Base-by-base conservation (phyloP, 2,113 vertebrate species). In the Amphiprion percula region DNA sequence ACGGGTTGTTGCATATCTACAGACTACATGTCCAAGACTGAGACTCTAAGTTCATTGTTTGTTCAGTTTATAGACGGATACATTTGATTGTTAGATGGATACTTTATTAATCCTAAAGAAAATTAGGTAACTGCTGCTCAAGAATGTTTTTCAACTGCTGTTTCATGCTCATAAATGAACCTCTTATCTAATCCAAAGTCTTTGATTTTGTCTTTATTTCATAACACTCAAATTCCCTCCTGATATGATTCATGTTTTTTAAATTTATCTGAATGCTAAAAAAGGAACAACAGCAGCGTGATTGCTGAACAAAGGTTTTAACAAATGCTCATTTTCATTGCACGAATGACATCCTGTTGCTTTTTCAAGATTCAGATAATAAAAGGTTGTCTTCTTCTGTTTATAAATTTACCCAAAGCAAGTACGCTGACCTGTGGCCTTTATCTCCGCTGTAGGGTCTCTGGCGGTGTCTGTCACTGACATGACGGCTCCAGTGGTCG, bases 401-500 rank as follows among this genome's bases (percentile, higher is more conserved):
- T 61, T 37, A 28, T 59, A 5, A 24, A 30, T 55, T 64, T 5
- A 28, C 12, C 41, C 10, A 23, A 68, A 64, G 0, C 11, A 6
- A 2, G 12, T 61, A 68, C 17, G 74, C 63, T 61, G 54, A 79
- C 26, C 21, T 71, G 21, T 74, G 53, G 52, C 12, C 44, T 77
- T 24, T 71, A 3, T 65, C 77, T 11, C 87, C 53, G 1, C 86
- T 60, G 15, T 93, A 99, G 98, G 98, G 49, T 99, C 98, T 59
- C 88, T 99, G 91, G 96, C 96, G 0, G 97, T 97, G 74, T 99
- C 98, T 2, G 96, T 99, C 88, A 96, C 97, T 11, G 98, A 99
- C 84, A 98, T 98, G 98, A 98, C 96, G 0, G 98, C 98, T 0
- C 98, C 98, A 0, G 97, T 97, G 50, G 97, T 98, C 26, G 98